Conservation (phyloP, 2,113 vertebrate genomes). For the Pampusana beccarii region DNA sequence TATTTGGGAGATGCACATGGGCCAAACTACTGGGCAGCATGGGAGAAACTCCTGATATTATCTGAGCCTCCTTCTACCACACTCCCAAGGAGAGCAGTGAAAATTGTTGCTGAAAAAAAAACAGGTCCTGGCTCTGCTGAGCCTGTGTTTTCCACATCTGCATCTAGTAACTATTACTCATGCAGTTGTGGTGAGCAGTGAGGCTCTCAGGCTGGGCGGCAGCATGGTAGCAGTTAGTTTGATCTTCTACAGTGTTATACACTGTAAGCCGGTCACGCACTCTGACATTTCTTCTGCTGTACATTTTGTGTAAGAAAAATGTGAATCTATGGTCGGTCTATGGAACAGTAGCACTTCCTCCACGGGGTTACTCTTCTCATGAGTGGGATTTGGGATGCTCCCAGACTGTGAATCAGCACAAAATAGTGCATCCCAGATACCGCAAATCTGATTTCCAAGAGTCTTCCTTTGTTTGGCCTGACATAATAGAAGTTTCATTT, state of each 20-base stretch:
- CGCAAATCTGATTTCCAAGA: background rate
- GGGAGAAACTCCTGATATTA: background rate
- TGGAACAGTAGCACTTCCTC: background rate
- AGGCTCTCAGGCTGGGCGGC: background rate
- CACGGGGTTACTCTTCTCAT: background rate
- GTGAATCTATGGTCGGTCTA: fast-evolving
- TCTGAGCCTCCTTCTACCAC: background rate
- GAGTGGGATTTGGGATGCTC: background rate
- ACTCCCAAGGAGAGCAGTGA: background rate
- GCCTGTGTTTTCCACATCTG: background rate
- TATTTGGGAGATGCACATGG: background rate
- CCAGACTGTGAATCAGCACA: background rate
- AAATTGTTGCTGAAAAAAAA: background rate
- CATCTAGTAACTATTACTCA: background rate
- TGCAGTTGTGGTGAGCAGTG: background rate
- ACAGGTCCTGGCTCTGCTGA: background rate
- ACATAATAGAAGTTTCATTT: background rate
- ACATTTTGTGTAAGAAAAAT: background rate
- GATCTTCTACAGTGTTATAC: background rate
- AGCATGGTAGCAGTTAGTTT: background rate
- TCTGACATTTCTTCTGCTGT: background rate
- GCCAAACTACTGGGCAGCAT: fast-evolving
- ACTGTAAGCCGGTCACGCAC: background rate
- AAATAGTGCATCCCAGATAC: background rate
- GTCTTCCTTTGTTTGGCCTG: background rate